These are phyloP conservation scores for Tinea trinotella DNA, from an alignment of 2,888 invertebrate genomes.

Conservation along the genomic window DNA sequence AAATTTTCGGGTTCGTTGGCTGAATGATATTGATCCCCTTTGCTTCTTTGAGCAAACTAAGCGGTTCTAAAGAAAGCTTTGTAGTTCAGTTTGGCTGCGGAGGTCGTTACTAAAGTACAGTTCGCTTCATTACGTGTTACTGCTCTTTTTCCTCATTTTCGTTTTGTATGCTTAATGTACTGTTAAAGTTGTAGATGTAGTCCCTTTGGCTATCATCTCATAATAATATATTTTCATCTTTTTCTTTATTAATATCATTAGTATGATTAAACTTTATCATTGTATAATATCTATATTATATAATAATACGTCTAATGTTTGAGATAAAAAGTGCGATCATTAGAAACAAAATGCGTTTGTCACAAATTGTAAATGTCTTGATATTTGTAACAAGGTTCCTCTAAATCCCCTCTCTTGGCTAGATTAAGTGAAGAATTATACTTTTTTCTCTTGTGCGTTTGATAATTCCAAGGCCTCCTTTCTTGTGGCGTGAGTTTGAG, in stretches of 20 bases:
- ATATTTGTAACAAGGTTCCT: slow-evolving; percentile 46
- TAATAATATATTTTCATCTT: neutral
- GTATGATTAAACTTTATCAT: neutral
- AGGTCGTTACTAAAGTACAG: slow-evolving; percentile 17
- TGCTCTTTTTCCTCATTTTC: slow-evolving; percentile 30
- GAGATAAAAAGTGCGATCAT: neutral
- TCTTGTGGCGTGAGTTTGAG: slow-evolving; percentile 50
- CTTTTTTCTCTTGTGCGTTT: slow-evolving; percentile 39
- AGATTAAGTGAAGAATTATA: slow-evolving; percentile 68
- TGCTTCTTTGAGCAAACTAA: slow-evolving; percentile 65
- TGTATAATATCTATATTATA: no score
- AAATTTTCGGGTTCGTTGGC: slow-evolving; percentile 57
- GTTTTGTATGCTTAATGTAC: slow-evolving; percentile 42
- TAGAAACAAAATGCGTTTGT: slow-evolving; percentile 32
- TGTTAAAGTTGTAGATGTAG: slow-evolving; percentile 28
- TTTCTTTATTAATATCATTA: neutral
- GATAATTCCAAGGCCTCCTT: slow-evolving; percentile 18
- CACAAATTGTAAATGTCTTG: slow-evolving; percentile 31
- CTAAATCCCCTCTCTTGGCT: slow-evolving; percentile 34
- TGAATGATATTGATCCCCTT: slow-evolving; percentile 53
- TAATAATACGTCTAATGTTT: neutral
- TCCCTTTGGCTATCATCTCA: neutral
- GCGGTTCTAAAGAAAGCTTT: slow-evolving; percentile 48
- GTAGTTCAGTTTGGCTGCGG: slow-evolving; percentile 39
- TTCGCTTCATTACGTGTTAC: slow-evolving; percentile 40